These are phyloP conservation scores for Pterocles orientalis DNA, from an alignment of 2,113 vertebrate species.

Conservation along the genomic window DNA sequence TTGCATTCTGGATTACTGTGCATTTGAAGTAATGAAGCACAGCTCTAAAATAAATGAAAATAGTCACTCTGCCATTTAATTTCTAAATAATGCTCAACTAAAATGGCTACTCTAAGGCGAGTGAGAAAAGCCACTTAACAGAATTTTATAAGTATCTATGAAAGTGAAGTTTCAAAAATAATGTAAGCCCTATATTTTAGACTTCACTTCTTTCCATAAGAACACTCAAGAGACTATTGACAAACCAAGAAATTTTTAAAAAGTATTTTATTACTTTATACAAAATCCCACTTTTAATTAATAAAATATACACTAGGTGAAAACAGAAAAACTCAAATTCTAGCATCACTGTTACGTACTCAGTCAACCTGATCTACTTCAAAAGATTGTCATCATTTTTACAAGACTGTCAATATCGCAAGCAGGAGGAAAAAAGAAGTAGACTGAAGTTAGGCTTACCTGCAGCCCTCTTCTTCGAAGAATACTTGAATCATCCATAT, in stretches of 20 bases:
- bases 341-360: not conserved
- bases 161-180: not conserved
- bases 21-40: not conserved
- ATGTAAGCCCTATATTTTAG: not conserved
- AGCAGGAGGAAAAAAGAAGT: not conserved
- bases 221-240: not conserved
- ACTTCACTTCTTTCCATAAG: not conserved
- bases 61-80: not conserved
- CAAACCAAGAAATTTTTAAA: not conserved
- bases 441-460: conserved; percentile 73
- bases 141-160: not conserved
- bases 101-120: conserved; percentile 15
- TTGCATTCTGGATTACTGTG: not conserved
- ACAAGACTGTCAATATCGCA: not conserved
- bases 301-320: not conserved
- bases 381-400: not conserved
- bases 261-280: not conserved
- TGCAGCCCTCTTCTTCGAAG: conserved; percentile 81
- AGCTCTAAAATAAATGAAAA: not conserved
- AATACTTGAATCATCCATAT: conserved; percentile 85
- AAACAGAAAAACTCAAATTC: not conserved
- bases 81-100: not conserved
- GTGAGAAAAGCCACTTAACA: not conserved
- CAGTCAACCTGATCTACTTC: not conserved
- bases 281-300: not conserved